Evolutionary conservation across 2,113 vertebrate species (phyloP).

Genomic region (Pterocles gutturalis): DNA sequence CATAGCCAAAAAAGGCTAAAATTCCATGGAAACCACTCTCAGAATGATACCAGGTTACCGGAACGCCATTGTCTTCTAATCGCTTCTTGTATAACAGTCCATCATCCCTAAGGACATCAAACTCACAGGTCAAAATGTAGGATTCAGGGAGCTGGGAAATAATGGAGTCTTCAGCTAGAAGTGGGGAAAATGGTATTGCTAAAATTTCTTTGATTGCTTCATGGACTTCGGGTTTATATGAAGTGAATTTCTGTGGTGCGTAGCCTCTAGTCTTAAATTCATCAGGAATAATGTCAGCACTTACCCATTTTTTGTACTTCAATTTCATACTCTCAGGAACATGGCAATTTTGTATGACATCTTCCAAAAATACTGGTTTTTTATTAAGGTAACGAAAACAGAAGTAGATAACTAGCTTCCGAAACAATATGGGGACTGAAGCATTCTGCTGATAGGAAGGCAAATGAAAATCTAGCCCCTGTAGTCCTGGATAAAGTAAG

Average conservation of each 20-base stretch:
- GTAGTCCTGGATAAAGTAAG: conserved; percentile 83
- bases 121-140: conserved; percentile 86
- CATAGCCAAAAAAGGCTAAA: conserved; percentile 72
- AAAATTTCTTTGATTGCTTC: conserved; percentile 64
- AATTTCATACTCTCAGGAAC: conserved; percentile 77
- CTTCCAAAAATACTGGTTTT: conserved; percentile 55
- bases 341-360: conserved; percentile 73
- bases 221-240: conserved; percentile 75
- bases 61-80: conserved; percentile 80
- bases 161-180: conserved; percentile 78
- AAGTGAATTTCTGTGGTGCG: neutral
- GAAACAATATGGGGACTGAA: conserved; percentile 76
- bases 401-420: conserved; percentile 64
- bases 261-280: conserved; percentile 74
- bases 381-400: conserved; percentile 77
- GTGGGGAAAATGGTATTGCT: conserved; percentile 74
- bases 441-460: conserved; percentile 89
- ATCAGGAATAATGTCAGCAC: conserved; percentile 78
- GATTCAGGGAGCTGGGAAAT: conserved; percentile 77
- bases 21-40: conserved; percentile 83
- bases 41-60: conserved; percentile 82
- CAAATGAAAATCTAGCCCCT: conserved; percentile 83
- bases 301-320: conserved; percentile 80
- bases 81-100: conserved; percentile 85
- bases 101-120: conserved; percentile 84